Conservation (phyloP, 2,888 invertebrate genomes). For the Drosophila tripunctata region DNA sequence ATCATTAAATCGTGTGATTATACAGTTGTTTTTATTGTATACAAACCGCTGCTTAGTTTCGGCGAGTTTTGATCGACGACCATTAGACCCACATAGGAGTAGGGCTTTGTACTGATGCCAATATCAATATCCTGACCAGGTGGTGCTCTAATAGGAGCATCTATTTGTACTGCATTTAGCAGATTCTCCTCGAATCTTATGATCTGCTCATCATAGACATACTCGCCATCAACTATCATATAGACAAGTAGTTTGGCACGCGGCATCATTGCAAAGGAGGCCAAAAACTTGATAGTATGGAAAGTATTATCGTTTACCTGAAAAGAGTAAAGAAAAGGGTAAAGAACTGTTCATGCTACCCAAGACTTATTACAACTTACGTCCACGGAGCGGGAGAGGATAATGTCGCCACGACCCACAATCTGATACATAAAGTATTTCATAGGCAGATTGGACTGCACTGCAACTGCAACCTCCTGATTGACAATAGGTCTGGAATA, state of each 20-base stretch:
- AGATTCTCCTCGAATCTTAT: constrained; percentile 91
- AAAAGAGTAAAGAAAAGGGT: not conserved
- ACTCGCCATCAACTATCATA: constrained; percentile 90
- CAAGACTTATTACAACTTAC: constrained; percentile 77
- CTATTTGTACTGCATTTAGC: constrained; percentile 91
- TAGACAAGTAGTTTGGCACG: constrained; percentile 93
- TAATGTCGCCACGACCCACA: constrained; percentile 93
- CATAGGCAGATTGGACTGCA: constrained; percentile 91
- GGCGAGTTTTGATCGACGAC: constrained; percentile 94
- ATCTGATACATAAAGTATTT: constrained; percentile 91
- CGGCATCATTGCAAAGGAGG: constrained; percentile 93
- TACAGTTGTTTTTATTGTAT: not conserved
- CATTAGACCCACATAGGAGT: constrained; percentile 94
- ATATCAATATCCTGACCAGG: constrained; percentile 93
- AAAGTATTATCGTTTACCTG: constrained; percentile 80
- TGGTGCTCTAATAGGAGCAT: constrained; percentile 87
- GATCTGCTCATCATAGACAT: constrained; percentile 94
- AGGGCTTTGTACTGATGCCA: constrained; percentile 91
- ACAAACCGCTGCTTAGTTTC: constrained; percentile 87
- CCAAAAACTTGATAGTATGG: constrained; percentile 86
- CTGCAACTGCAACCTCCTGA: constrained; percentile 89
- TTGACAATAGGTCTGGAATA: constrained; percentile 87
- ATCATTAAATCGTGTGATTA: not conserved
- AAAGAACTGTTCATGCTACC: not conserved
- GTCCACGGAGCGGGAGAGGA: constrained; percentile 90